Base-by-base conservation (phyloP, 2,888 invertebrate species). In the Orchestes rusci region DNA sequence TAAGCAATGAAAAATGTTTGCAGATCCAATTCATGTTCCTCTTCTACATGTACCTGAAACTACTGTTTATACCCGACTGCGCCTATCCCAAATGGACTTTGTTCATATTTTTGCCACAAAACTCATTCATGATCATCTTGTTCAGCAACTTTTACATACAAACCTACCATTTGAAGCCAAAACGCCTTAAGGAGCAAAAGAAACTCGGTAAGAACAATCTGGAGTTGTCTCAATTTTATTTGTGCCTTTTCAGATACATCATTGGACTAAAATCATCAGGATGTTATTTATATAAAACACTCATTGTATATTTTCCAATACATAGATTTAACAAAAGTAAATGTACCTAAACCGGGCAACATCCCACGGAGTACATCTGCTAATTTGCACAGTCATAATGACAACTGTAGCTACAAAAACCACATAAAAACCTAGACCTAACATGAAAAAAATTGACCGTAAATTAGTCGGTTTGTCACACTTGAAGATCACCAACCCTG, bases 81-180 rank as follows among this genome's bases (percentile, higher is more conserved):
- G 69, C 55, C 0, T 82, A 73, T 55, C 81, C 83, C 2, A 68
- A 70, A 7, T 74, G 75, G 71, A 61, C 65, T 0, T 66, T 72
- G 0, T 69, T 72, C 0, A n/a, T 79, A 0, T 71, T 79, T 33
- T 61, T 82, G 1, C 77, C 79, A 0, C 83, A 84, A 59, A 79
- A 81, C 59, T 28, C 77, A 0, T 78, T 80, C 56, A 80, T 84
- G 74, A 66, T 82, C 0, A 56, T 76, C 2, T 63, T 84, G 2
- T 84, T 84, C 57, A 57, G 69, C 1, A 80, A 84, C 45, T 84
- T 84, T 60, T 84, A 84, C 53, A 73, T 74, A 35, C 78, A 76
- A 56, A 59, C 76, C 0, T 84, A 84, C 56, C 55, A 79, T 23
- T 28, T 39, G 28, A 56, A 5, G 7, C 23, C 23, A 23, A n/a